Base-by-base conservation (phyloP, 2,888 invertebrate genomes). In the Steinernema carpocapsae region DNA sequence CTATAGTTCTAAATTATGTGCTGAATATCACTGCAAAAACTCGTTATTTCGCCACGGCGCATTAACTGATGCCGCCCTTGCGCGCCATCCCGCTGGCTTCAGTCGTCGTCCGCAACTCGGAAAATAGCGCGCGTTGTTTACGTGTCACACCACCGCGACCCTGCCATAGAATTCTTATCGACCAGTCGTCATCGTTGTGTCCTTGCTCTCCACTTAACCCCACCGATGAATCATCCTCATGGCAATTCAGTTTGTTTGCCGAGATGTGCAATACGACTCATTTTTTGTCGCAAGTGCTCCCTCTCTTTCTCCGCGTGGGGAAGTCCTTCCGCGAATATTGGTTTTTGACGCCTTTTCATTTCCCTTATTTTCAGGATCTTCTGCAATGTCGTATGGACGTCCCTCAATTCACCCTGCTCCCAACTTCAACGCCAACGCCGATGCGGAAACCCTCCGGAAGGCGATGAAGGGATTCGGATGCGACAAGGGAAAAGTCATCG, bases 401-500 rank as follows among this genome's bases (percentile, higher is more conserved):
- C 85, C 85, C 6, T 84, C 85, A 2, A 74, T 86, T 46, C 76
- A 77, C n/a, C 78, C 84, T 0, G 74, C 80, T 26, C 82, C 79
- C 22, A 78, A 80, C 43, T 86, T 85, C 83, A 85, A 87, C 74
- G 84, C 87, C 14, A 80, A 84, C 56, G 70, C 76, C 0, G 85
- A 87, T 56, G 85, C 86, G 0, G 84, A 87, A 71, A 72, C 76
- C 12, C 76, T 87, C 37, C 76, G 85, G 22, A 86, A 86, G 76
- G 87, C 87, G 0, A 87, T 87, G 86, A 87, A 87, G 74, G 86
- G 86, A 45, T 70, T 87, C 48, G 86, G 86, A 70, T 86, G 85
- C 73, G 82, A 87, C 78, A 85, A 84, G 52, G 72, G 80, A 32
- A 85, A 85, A 75, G 92, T 84, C 32, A 80, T 87, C 73, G 77